Percentiles rank a stretch among this genome's conserved stretches.
These are phyloP conservation scores for Cottoperca gobio DNA, from an alignment of 2,797 vertebrate species.

Conservation along the genomic window DNA sequence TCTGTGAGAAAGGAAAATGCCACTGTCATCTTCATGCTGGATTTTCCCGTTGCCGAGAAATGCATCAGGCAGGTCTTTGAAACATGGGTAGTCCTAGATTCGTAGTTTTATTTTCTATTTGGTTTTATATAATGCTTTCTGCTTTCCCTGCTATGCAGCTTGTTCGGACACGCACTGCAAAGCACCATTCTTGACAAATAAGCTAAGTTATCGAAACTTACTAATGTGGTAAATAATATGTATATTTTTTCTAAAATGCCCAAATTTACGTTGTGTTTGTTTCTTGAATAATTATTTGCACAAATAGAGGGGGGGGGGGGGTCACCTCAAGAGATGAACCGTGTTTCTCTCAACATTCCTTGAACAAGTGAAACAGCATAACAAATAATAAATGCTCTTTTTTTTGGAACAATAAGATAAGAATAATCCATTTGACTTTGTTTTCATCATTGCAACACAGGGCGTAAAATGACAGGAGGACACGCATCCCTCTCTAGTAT, in stretches of 20 bases:
- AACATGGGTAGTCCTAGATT: not conserved
- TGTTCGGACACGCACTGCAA: not conserved
- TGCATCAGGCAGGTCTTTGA: not conserved
- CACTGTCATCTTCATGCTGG: conserved; percentile 3
- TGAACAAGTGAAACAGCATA: not conserved
- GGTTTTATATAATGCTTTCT: not conserved
- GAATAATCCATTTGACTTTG: no score
- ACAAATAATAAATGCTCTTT: not conserved
- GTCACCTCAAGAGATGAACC: no score
- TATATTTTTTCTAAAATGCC: not conserved
- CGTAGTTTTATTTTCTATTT: not conserved
- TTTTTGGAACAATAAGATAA: not conserved
- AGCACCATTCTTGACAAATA: not conserved
- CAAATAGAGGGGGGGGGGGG: no score
- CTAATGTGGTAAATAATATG: not conserved
- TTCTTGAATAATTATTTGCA: not conserved
- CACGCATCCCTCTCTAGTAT: not conserved
- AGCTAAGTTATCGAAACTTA: not conserved
- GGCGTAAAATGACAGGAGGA: not conserved
- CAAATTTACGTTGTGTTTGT: not conserved
- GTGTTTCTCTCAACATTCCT: not conserved
- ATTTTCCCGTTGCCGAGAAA: conserved; percentile 1
- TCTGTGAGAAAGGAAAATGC: not conserved
- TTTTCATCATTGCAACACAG: not conserved
- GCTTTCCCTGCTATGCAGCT: not conserved